Percentiles rank a stretch among this genome's conserved stretches.
Evolutionary conservation across 2,797 vertebrate genomes (phyloP).

Genomic region (Heliangelus exortis): DNA sequence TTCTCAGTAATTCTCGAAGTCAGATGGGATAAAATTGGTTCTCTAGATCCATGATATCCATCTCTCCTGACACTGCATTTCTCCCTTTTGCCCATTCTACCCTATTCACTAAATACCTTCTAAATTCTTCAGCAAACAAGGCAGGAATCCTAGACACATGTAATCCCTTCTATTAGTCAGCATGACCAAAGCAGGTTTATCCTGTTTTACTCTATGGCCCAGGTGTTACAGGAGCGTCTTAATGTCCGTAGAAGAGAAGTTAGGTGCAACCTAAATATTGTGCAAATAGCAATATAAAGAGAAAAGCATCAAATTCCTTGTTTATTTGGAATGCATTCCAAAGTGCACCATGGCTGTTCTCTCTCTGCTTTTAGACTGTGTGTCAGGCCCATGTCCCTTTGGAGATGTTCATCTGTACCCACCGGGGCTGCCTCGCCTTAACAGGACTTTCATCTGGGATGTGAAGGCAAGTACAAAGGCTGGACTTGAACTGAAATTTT

Average conservation of each 20-base stretch:
- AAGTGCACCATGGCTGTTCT: neutral
- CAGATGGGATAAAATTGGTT: neutral
- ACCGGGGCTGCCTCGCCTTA: constrained; percentile 79
- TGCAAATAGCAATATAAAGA: neutral
- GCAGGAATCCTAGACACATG: neutral
- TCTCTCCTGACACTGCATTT: neutral
- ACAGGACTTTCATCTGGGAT: constrained; percentile 88
- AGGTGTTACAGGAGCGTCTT: neutral
- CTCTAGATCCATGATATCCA: neutral
- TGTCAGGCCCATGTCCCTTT: constrained; percentile 75
- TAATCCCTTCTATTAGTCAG: neutral
- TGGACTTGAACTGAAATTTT: constrained; percentile 87
- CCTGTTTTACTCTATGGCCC: neutral
- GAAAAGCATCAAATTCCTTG: neutral
- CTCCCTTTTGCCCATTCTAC: neutral
- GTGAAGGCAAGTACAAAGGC: constrained; percentile 75
- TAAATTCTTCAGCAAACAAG: constrained; percentile 42
- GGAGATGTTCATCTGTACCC: constrained; percentile 77
- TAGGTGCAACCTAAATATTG: neutral
- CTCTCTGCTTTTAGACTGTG: constrained; percentile 75
- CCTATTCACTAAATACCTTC: neutral
- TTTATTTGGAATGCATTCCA: neutral
- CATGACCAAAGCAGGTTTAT: constrained; percentile 31
- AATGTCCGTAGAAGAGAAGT: neutral
- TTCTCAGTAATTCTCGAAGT: neutral